Evolutionary conservation across 2,113 vertebrate species (phyloP).

Genomic region (Gymnobelideus leadbeateri): DNA sequence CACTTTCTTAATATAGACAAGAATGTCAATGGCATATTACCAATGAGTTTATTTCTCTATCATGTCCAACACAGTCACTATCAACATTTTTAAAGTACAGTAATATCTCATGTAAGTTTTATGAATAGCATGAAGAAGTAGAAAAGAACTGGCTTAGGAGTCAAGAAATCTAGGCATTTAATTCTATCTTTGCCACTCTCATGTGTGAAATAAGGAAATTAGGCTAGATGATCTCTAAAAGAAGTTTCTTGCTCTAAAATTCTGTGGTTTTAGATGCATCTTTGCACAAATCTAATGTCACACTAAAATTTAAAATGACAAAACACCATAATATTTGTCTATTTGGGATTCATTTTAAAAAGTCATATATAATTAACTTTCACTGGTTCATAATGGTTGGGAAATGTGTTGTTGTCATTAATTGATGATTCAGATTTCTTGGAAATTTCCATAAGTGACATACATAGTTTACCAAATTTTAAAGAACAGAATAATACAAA

Average conservation of each 20-base stretch:
- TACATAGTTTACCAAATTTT: not conserved
- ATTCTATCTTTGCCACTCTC: not conserved
- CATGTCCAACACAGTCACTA: not conserved
- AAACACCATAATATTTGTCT: not conserved
- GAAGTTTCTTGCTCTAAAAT: not conserved
- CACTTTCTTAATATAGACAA: not conserved
- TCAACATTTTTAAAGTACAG: not conserved
- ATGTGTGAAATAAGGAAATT: not conserved
- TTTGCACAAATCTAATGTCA: not conserved
- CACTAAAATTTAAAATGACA: not conserved
- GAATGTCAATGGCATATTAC: not conserved
- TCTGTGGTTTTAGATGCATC: not conserved
- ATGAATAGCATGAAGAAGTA: not conserved
- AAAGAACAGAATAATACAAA: not conserved
- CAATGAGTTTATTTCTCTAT: not conserved
- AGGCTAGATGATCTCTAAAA: not conserved
- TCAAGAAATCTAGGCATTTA: not conserved
- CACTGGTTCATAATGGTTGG: not conserved
- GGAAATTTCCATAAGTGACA: not conserved
- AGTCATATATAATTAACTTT: not conserved
- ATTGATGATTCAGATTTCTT: not conserved
- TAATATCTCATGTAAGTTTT: not conserved
- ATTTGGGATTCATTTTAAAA: not conserved
- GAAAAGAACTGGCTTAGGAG: not conserved
- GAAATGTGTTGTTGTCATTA: not conserved